Evolutionary conservation across 2,797 vertebrate genomes (phyloP), one percentile per base, ranked within the genome.

Genomic region (Geotrypetes seraphini): DNA sequence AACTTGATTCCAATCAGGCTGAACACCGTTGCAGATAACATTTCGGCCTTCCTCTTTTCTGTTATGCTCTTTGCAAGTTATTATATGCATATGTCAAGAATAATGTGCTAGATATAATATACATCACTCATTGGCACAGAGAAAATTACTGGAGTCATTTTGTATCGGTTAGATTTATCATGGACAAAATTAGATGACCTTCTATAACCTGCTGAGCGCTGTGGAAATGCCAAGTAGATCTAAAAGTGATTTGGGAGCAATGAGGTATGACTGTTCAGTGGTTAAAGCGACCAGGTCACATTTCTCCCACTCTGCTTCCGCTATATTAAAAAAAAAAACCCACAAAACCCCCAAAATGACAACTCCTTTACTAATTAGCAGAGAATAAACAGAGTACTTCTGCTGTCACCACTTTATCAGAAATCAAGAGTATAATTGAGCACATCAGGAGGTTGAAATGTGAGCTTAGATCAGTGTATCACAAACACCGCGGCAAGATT

Each of bases 171-270:
- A 14, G 39, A 33, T 33, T 37, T 1, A 1, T 29, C 40, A 16
- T 0, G 1, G n/a, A 22, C 2, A 2, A 10, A 15, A 33, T 1
- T 16, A 15, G 4, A 42, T 23, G 60, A 39, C 33, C 46, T n/a
- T 28, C 40, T 2, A 3, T 16, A 36, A 39, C 38, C 53, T 25
- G 36, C 28, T 21, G 42, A 23, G 36, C 5, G 5, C 43, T 1
- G 29, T 0, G 10, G 43, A 40, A 63, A 38, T 25, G 36, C 12
- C 3, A 2, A 11, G 5, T 10, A 28, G 1, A 2, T 27, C 29
- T 16, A 38, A 10, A 22, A 15, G 5, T 5, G 27, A 12, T 15
- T n/a, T 15, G 43, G 29, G 43, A 49, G 45, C 39, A 10, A 10
- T 10, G 39, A 38, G 13, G 19, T 17, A 12, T 1, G 19, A 6